phyloP scores from a whole-genome alignment of 2,797 vertebrate species.

The Dromococcyx pavoninus region DNA sequence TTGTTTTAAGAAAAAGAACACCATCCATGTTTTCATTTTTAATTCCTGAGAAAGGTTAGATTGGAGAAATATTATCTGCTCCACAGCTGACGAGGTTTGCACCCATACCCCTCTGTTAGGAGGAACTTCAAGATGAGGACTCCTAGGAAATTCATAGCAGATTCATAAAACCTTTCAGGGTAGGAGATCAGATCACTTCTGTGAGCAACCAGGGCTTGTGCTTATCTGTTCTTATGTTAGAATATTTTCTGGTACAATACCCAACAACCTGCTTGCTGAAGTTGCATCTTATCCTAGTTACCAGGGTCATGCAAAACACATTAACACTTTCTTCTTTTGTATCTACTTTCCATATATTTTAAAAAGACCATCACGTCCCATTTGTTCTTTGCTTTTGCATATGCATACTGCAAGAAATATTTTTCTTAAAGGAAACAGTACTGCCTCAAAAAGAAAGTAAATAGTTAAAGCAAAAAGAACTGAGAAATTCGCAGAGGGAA shows the following conservation, averaged over 20 bases:
- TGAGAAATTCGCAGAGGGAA: not conserved
- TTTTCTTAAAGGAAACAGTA: not conserved
- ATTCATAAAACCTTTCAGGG: not conserved
- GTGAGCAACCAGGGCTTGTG: too few relatives aligned
- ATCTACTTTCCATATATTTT: not conserved
- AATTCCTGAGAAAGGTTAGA: not conserved
- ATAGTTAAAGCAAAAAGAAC: not conserved
- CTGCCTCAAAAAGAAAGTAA: not conserved
- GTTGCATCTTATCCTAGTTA: not conserved
- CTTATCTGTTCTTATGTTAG: not conserved
- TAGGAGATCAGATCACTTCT: accelerated
- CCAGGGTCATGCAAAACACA: not conserved
- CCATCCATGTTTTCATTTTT: not conserved
- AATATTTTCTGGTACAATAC: not conserved
- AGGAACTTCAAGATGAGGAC: not conserved
- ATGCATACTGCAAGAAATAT: not conserved
- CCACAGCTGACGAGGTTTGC: not conserved
- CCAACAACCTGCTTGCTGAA: not conserved
- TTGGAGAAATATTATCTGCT: not conserved
- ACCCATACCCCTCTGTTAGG: not conserved
- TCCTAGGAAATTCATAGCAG: not conserved
- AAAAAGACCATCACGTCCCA: accelerated
- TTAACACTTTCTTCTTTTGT: not conserved
- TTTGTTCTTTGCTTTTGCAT: not conserved
- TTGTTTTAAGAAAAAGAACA: not conserved